Evolutionary conservation across 2,888 invertebrate genomes (phyloP).

Genomic region (Xestia sexstrigata): DNA sequence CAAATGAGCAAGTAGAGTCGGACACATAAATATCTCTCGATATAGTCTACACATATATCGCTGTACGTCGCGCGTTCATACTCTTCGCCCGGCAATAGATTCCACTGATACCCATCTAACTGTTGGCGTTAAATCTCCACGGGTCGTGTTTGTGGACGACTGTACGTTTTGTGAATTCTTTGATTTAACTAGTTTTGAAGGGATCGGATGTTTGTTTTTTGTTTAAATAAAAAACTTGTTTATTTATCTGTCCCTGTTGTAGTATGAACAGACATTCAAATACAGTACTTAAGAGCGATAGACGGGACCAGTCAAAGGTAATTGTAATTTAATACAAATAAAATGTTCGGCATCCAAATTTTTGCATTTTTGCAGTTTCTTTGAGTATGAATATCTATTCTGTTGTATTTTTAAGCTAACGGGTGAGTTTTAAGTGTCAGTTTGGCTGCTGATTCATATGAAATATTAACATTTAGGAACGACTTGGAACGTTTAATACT

Average conservation of each 20-base stretch:
- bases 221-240: constrained; percentile 9
- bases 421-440: background rate
- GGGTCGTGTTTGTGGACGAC: constrained; percentile 73
- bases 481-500: too few species aligned
- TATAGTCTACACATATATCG: constrained; percentile 72
- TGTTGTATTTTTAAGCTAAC: background rate
- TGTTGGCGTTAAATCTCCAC: constrained; percentile 78
- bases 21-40: constrained; percentile 70
- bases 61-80: constrained; percentile 74
- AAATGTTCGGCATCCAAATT: too few species aligned
- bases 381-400: background rate
- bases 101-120: constrained; percentile 80
- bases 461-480: background rate
- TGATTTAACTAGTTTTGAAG: constrained; percentile 48
- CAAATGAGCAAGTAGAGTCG: constrained; percentile 68
- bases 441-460: background rate
- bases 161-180: constrained; percentile 69
- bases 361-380: too few species aligned
- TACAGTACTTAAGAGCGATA: too few species aligned
- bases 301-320: too few species aligned
- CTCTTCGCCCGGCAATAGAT: constrained; percentile 79
- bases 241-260: background rate
- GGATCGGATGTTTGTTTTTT: background rate
- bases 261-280: too few species aligned
- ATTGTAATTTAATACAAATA: too few species aligned